phyloP scores from a whole-genome alignment of 2,797 vertebrate genomes.

The Hozukius guyotensis region DNA sequence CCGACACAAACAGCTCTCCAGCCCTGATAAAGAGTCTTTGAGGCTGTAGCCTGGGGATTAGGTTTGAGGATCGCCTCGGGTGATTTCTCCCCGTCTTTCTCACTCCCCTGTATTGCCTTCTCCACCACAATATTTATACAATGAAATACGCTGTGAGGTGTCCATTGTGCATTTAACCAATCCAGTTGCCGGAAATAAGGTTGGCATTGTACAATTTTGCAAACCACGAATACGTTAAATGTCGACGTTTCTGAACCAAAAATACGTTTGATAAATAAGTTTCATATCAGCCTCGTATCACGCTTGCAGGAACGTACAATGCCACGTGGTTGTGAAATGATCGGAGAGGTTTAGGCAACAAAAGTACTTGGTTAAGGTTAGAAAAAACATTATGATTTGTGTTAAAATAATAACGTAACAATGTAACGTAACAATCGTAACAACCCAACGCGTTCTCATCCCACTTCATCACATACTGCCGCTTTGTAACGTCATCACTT shows the following conservation, averaged over 20 bases:
- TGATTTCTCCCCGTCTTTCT: not conserved
- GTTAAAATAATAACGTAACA: not conserved
- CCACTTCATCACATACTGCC: too few relatives aligned
- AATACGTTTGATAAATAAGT: not conserved
- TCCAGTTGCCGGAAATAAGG: not conserved
- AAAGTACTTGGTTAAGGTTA: not conserved
- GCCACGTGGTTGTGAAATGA: not conserved
- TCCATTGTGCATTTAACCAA: not conserved
- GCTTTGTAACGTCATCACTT: too few relatives aligned
- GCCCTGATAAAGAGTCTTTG: constrained; percentile 28
- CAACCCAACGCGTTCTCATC: too few relatives aligned
- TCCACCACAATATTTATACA: not conserved
- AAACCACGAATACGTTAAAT: not conserved
- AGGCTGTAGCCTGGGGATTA: constrained; percentile 1
- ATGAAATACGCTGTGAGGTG: not conserved
- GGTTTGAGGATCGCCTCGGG: not conserved
- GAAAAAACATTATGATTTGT: not conserved
- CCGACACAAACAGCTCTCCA: not conserved
- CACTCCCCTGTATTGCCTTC: not conserved
- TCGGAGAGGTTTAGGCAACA: not conserved
- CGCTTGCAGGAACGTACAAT: not conserved
- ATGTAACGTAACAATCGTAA: too few relatives aligned
- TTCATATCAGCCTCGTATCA: not conserved
- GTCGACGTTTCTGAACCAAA: not conserved
- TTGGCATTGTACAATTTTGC: not conserved